Evolutionary conservation across 1,140 invertebrate species (phyloP), one percentile per base, ranked within the genome.

Genomic region (Sinonovacula constricta): DNA sequence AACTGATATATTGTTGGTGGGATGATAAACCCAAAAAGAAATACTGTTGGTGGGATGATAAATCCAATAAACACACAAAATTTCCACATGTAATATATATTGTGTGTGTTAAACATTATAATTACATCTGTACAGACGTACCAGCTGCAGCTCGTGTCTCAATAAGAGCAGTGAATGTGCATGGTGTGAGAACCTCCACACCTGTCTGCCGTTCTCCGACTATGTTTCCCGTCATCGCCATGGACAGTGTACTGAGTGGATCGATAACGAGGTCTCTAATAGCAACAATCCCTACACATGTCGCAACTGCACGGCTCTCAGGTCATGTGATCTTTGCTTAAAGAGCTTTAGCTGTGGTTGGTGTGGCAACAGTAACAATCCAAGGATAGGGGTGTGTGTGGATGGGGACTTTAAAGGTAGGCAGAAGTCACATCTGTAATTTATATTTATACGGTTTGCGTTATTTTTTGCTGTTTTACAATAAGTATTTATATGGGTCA

Each of bases 151-250:
- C 4, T 93, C 94, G 28, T 99, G 97, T 87, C 90, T 98, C 15
- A 95, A 95, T 70, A 94, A 95, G 81, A 93, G 94, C 51, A 96
- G 96, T 5, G 93, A 96, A 65, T 99, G 97, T 90, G 97, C 97
- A 0, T 99, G 97, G 97, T 98, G 97, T 88, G 95, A 97, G 85
- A 95, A 96, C 45, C 97, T 95, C 2, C 87, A 92, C 81, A 95
- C 97, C 86, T 99, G 97, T 88, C 97, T 98, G 88, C 95, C 96
- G 51, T 98, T 98, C 91, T 95, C 96, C 1, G 95, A 97, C 3
- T 98, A 98, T 89, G 97, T 97, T 1, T 97, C 96, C 71, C 95
- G 97, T 83, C 97, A 97, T 91, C 95, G 97, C 83, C 98, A 97
- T 91, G 97, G 97, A 0, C 92, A 96, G 74, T 99, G 97, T 86